A percentile compares a stretch with the other conserved stretches of the same genome.
Evolutionary conservation across 1,140 invertebrate genomes (phyloP).

Genomic region (Drosophila takahashii): DNA sequence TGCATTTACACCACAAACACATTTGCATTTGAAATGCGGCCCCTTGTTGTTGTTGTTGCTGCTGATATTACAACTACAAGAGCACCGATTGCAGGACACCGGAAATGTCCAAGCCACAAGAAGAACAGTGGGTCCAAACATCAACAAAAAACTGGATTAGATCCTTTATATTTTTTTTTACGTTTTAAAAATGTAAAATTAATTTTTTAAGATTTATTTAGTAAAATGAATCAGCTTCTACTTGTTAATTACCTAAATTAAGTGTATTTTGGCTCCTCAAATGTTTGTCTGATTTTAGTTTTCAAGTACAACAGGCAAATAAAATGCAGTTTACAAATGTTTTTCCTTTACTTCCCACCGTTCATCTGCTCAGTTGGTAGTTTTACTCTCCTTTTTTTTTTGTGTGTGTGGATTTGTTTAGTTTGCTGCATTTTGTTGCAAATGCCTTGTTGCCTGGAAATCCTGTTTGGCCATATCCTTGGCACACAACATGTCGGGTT

Average conservation of each 20-base stretch:
- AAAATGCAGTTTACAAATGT: constrained; percentile 16
- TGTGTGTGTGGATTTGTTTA: constrained; percentile 42
- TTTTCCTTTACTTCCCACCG: constrained; percentile 15
- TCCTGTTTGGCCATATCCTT: constrained; percentile 75
- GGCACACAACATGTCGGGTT: constrained; percentile 50
- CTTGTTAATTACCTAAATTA: neutral
- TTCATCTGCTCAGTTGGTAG: constrained; percentile 35
- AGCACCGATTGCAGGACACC: constrained; percentile 57
- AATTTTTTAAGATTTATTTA: no score
- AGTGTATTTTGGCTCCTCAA: constrained; percentile 9
- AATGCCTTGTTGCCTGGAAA: constrained; percentile 74
- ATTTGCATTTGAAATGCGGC: constrained; percentile 79
- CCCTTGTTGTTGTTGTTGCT: constrained; percentile 24
- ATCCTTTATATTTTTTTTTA: no score
- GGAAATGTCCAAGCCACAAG: constrained; percentile 30
- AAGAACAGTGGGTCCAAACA: constrained; percentile 11
- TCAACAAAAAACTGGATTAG: neutral
- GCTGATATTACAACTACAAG: constrained; percentile 62
- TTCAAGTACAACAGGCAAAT: constrained; percentile 13
- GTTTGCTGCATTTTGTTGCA: constrained; percentile 59
- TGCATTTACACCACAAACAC: constrained; percentile 83
- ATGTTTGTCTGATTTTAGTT: constrained; percentile 18
- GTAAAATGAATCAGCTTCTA: no score
- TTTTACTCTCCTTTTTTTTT: neutral
- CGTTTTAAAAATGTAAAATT: no score